Evolutionary conservation across 1,140 invertebrate genomes (phyloP).

Genomic region (Brachionus manjavacas): DNA sequence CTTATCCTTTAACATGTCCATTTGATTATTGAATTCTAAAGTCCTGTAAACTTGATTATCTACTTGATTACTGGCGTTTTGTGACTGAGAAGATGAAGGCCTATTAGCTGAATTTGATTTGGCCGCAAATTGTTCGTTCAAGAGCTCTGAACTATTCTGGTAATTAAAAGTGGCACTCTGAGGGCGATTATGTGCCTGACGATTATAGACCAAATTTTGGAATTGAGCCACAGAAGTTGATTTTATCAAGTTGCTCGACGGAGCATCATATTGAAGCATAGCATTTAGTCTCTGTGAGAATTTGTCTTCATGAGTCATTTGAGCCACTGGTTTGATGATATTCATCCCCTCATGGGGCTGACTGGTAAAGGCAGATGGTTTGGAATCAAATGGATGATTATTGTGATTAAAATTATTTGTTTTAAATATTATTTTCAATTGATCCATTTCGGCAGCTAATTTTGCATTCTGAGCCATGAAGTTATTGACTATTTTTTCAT

Average conservation of each 20-base stretch:
- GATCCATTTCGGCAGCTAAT: slow-evolving; percentile 23
- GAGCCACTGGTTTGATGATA: slow-evolving; percentile 5
- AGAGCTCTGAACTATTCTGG: background rate
- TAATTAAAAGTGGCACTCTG: background rate
- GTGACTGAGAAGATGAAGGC: background rate
- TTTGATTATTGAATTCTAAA: background rate
- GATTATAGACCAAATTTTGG: slow-evolving; percentile 10
- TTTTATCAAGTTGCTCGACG: background rate
- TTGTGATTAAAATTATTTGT: background rate
- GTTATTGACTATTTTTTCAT: slow-evolving; percentile 34
- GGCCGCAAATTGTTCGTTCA: background rate
- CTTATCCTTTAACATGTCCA: background rate
- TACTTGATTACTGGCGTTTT: background rate
- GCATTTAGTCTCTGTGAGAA: slow-evolving; percentile 20
- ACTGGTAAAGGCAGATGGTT: background rate
- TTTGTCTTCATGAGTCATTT: slow-evolving; percentile 3
- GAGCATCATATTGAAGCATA: slow-evolving; percentile 13
- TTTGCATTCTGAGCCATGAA: slow-evolving; percentile 6
- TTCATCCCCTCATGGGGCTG: background rate
- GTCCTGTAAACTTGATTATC: background rate
- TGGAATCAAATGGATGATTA: background rate
- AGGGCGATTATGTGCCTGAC: background rate
- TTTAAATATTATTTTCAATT: slow-evolving; percentile 19
- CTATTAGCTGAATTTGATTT: background rate
- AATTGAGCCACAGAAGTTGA: slow-evolving; percentile 13